These are phyloP conservation scores for Pteruthius melanotis DNA, from an alignment of 2,113 vertebrate species.

Conservation along the genomic window DNA sequence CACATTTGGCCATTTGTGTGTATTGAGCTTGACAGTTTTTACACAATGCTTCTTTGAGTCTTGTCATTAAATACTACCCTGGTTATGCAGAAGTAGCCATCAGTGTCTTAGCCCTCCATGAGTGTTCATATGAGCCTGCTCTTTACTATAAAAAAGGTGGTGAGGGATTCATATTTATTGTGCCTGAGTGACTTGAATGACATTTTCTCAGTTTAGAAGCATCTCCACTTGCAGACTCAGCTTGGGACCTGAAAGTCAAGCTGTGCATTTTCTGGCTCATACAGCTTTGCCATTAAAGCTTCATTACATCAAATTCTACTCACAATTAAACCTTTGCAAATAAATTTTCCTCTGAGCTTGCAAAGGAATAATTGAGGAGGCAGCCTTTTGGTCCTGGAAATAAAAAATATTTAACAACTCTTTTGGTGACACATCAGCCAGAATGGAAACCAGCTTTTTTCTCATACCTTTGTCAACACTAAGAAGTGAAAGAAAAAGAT, in stretches of 20 bases:
- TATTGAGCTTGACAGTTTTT: not conserved
- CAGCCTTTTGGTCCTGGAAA: not conserved
- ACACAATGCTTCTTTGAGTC: not conserved
- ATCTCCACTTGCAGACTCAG: slow-evolving; percentile 38
- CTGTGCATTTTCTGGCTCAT: slow-evolving; percentile 39
- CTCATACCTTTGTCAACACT: not conserved
- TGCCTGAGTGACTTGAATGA: slow-evolving; percentile 35
- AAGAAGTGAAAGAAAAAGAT: not conserved
- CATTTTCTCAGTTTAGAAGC: slow-evolving; percentile 42
- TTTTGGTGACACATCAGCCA: not conserved
- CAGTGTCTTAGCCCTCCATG: not conserved
- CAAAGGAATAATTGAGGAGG: not conserved
- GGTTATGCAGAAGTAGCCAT: slow-evolving; percentile 16
- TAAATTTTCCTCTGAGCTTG: slow-evolving; percentile 22
- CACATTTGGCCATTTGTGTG: not conserved
- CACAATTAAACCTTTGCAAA: slow-evolving; percentile 41
- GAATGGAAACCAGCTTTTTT: not conserved
- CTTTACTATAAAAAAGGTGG: not conserved
- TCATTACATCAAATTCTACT: slow-evolving; percentile 31
- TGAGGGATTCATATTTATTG: slow-evolving; percentile 28
- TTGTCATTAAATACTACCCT: not conserved
- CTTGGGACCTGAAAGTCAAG: slow-evolving; percentile 46
- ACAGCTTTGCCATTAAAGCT: slow-evolving; percentile 43
- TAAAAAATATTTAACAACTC: not conserved
- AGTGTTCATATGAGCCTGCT: not conserved